Percentiles rank a stretch among this genome's conserved stretches.
Evolutionary conservation across 2,888 invertebrate species (phyloP).

Genomic region (Epistrophe grossulariae): DNA sequence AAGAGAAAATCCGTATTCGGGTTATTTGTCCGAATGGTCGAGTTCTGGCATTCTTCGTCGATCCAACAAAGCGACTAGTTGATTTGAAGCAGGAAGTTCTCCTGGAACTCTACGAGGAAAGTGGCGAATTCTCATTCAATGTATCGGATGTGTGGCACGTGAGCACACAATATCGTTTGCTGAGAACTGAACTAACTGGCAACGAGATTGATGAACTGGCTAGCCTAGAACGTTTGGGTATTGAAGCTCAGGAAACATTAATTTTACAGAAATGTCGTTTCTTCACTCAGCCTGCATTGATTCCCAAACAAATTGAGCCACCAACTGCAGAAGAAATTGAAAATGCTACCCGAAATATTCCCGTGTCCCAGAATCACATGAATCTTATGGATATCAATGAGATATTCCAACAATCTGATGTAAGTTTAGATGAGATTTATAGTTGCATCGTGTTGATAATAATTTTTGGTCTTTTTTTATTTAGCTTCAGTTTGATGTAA

Average conservation of each 20-base stretch:
- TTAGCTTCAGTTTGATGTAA: constrained; percentile 88
- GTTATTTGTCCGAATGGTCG: constrained; percentile 82
- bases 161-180: constrained; percentile 81
- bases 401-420: constrained; percentile 84
- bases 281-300: constrained; percentile 79
- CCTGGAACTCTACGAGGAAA: constrained; percentile 81
- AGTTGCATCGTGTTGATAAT: neutral
- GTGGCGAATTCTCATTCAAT: constrained; percentile 81
- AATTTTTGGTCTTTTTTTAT: constrained; percentile 55
- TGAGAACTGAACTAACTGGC: constrained; percentile 80
- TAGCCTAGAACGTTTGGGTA: constrained; percentile 79
- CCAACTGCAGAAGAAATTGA: constrained; percentile 84
- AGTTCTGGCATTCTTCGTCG: constrained; percentile 80
- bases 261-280: constrained; percentile 80
- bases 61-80: constrained; percentile 79
- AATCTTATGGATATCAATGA: constrained; percentile 83
- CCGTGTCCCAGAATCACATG: constrained; percentile 79
- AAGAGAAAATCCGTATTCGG: constrained; percentile 80
- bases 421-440: constrained; percentile 77
- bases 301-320: constrained; percentile 82
- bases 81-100: constrained; percentile 82
- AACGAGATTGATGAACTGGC: constrained; percentile 79
- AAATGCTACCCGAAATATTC: constrained; percentile 84
- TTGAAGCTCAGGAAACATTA: constrained; percentile 81
- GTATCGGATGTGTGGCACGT: constrained; percentile 81